phyloP scores from a whole-genome alignment of 2,888 invertebrate species.

The Drosophila subquinaria region DNA sequence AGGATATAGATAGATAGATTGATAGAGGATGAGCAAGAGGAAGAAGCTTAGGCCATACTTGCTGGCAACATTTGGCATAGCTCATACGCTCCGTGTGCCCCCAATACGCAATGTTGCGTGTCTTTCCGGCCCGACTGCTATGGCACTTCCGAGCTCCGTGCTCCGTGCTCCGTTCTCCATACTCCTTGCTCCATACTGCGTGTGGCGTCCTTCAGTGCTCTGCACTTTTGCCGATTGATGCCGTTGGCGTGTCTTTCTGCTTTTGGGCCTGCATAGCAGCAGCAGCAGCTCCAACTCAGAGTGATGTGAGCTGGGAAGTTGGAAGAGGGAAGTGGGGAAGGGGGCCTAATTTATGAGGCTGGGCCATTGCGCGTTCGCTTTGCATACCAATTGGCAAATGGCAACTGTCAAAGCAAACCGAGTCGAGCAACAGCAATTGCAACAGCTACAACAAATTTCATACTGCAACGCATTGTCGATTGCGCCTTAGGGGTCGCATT shows the following conservation, averaged over 20 bases:
- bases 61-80: constrained; percentile 69
- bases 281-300: constrained; percentile 35
- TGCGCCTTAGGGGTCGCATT: constrained; percentile 29
- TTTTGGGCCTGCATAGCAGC: constrained; percentile 29
- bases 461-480: constrained; percentile 49
- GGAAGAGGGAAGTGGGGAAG: not conserved
- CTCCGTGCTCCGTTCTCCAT: constrained; percentile 15
- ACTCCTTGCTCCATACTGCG: constrained; percentile 6
- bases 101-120: constrained; percentile 79
- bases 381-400: constrained; percentile 62
- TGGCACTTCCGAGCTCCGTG: constrained; percentile 50
- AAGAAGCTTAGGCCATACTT: constrained; percentile 15
- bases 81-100: constrained; percentile 73
- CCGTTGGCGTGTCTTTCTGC: constrained; percentile 64
- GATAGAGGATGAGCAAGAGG: not conserved
- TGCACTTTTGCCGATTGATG: constrained; percentile 73
- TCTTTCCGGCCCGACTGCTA: constrained; percentile 62
- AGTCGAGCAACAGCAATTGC: constrained; percentile 17
- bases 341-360: constrained; percentile 62
- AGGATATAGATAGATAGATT: constrained; percentile 2
- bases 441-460: constrained; percentile 39
- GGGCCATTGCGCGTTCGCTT: constrained; percentile 23
- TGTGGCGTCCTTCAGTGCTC: constrained; percentile 22
- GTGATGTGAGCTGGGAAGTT: constrained; percentile 38
- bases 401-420: constrained; percentile 67